A percentile compares a stretch with the other conserved stretches of the same genome.
Conservation (phyloP, 2,113 vertebrate species). For the Prionailurus bengalensis region DNA sequence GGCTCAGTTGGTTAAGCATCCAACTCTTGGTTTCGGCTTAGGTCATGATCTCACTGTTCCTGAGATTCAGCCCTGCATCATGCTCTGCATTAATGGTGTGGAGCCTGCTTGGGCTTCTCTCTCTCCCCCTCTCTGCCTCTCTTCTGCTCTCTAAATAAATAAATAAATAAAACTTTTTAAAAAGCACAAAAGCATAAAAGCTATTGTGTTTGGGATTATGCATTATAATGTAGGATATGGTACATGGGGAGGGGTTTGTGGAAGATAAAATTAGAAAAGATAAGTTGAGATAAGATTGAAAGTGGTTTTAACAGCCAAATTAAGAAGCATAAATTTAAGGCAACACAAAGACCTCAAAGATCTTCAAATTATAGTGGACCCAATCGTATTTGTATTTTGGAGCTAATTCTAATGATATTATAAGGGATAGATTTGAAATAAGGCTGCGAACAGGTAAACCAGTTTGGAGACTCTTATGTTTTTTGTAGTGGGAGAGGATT, state of each 20-base stretch:
- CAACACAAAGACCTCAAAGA: not conserved
- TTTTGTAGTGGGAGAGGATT: not conserved
- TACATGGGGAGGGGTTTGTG: not conserved
- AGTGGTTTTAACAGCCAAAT: not conserved
- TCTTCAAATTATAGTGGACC: not conserved
- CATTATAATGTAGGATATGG: not conserved
- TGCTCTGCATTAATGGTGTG: no score
- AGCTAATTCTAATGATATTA: not conserved
- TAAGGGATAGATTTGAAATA: not conserved
- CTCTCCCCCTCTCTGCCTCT: no score
- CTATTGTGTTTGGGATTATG: not conserved
- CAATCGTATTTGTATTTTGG: not conserved
- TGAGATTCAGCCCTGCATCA: no score
- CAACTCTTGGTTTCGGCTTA: no score
- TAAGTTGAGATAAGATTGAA: not conserved
- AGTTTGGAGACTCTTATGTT: not conserved
- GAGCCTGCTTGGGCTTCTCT: no score
- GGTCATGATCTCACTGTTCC: no score
- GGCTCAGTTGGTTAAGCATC: no score
- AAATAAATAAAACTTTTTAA: not conserved
- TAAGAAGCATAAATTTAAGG: not conserved
- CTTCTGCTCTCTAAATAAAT: no score
- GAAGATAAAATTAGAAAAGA: not conserved
- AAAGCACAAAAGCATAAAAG: not conserved
- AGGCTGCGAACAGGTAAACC: not conserved